Evolutionary conservation across 1,140 invertebrate genomes (phyloP).

Genomic region (Rhyacophila brunnea): DNA sequence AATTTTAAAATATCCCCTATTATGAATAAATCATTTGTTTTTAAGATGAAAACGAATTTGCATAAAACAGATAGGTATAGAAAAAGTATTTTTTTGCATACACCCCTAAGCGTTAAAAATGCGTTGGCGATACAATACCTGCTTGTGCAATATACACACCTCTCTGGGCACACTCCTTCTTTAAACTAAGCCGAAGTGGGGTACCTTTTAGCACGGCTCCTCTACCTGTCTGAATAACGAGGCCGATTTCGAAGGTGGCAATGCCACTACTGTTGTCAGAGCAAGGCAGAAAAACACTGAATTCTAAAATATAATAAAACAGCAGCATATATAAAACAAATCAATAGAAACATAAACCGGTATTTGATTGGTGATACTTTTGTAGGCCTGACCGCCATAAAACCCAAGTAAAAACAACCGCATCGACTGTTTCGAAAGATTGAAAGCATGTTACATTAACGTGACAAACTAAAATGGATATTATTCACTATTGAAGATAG

Average conservation of each 20-base stretch:
- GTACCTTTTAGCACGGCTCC: slow-evolving; percentile 81
- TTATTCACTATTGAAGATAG: no score
- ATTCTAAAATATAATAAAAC: slow-evolving; percentile 62
- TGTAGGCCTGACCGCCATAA: no score
- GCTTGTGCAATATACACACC: slow-evolving; percentile 70
- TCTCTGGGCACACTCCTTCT: slow-evolving; percentile 92
- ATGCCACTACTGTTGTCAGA: slow-evolving; percentile 85
- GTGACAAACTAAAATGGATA: no score
- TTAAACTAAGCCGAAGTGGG: slow-evolving; percentile 82
- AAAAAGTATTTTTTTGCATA: slow-evolving; percentile 25
- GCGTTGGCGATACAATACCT: slow-evolving; percentile 59
- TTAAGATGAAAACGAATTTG: neutral
- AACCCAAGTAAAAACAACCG: no score
- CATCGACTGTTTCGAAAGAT: no score
- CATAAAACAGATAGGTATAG: no score
- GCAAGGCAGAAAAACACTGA: slow-evolving; percentile 88
- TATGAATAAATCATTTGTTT: no score
- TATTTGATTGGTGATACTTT: no score
- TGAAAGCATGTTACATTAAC: no score
- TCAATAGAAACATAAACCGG: no score
- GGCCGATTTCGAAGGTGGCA: slow-evolving; percentile 83
- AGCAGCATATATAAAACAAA: neutral
- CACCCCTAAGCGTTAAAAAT: slow-evolving; percentile 53
- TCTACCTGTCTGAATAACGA: slow-evolving; percentile 78
- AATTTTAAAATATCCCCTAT: no score